Base-by-base conservation (phyloP, 1,140 invertebrate genomes). In the Tetraneura akinire region DNA sequence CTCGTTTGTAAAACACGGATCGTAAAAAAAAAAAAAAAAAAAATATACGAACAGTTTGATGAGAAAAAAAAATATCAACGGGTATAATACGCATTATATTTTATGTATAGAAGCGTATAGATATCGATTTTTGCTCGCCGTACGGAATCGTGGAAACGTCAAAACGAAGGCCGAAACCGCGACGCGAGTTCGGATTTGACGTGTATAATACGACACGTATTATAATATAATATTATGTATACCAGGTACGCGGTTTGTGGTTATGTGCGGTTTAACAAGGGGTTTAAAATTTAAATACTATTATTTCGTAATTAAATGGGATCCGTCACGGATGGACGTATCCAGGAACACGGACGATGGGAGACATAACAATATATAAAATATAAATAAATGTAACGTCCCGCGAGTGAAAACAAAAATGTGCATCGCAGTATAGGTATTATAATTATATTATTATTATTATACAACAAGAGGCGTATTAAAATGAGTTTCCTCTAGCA, bases 241-340 rank as follows among this genome's bases (percentile, higher is more conserved):
- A n/a, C n/a, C n/a, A n/a, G n/a, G n/a, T n/a, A 62, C 11, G 66
- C 1, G 66, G 21, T 68, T 68, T 47, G 66, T 8, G 66, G 45
- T 71, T 10, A 11, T 51, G 18, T 32, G 47, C 18, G 47, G 68
- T 71, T 51, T 71, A 49, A 26, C 14, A 11, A 70, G 16, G 26
- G n/a, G 68, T 29, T 26, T 37, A 21, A 14, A 51, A 51, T 71
- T 71, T 51, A 11, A 71, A 71, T n/a, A n/a, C n/a, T n/a, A n/a
- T n/a, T n/a, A n/a, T n/a, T n/a, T n/a, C 16, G 21, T 51, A 51
- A 71, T 71, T 71, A 71, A 51, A 71, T 51, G 68, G 68, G 32
- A 51, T 51, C 68, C 23, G 68, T 71, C 26, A 51, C 47, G 47
- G 21, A 71, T 5, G 6, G 68, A 29, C 23, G 26, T 9, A 51